These are phyloP conservation scores for Picus viridis DNA, from an alignment of 2,797 vertebrate genomes.

Conservation along the genomic window DNA sequence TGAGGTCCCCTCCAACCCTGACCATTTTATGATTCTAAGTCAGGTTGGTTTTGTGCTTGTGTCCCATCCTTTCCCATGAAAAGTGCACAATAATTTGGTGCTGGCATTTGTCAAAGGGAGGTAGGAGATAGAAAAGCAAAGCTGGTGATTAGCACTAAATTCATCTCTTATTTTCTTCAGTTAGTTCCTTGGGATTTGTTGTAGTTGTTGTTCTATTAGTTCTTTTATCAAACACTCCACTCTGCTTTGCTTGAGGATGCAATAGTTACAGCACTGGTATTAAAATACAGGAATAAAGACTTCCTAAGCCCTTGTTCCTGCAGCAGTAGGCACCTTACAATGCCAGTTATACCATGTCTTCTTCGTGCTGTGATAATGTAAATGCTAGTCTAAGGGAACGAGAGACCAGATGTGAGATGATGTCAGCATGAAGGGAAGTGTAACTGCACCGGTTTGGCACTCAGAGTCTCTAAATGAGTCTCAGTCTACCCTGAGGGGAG, in stretches of 20 bases:
- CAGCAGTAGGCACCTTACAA: not conserved
- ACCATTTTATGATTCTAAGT: too few species aligned
- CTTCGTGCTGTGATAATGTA: conserved; percentile 38
- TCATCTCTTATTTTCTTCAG: not conserved
- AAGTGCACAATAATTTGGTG: not conserved
- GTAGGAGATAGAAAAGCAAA: not conserved
- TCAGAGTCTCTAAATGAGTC: conserved; percentile 57
- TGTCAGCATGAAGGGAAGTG: conserved; percentile 53
- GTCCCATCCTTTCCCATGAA: not conserved
- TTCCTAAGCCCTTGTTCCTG: not conserved
- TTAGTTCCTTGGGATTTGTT: too few species aligned
- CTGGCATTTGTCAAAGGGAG: not conserved
- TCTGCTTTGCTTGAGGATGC: not conserved
- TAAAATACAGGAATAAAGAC: not conserved
- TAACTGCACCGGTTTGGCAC: conserved; percentile 43
- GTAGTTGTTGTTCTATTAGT: not conserved
- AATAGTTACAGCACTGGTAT: not conserved
- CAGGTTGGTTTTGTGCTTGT: not conserved
- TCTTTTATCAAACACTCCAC: not conserved
- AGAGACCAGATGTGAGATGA: conserved; percentile 54
- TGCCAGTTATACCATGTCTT: conserved; percentile 12
- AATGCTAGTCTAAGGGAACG: conserved; percentile 42
- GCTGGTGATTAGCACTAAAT: not conserved
- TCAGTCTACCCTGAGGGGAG: conserved; percentile 28
- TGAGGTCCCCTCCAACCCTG: too few species aligned